Evolutionary conservation across 2,113 vertebrate genomes (phyloP).

Genomic region (Sinocyclocheilus rhinocerous): DNA sequence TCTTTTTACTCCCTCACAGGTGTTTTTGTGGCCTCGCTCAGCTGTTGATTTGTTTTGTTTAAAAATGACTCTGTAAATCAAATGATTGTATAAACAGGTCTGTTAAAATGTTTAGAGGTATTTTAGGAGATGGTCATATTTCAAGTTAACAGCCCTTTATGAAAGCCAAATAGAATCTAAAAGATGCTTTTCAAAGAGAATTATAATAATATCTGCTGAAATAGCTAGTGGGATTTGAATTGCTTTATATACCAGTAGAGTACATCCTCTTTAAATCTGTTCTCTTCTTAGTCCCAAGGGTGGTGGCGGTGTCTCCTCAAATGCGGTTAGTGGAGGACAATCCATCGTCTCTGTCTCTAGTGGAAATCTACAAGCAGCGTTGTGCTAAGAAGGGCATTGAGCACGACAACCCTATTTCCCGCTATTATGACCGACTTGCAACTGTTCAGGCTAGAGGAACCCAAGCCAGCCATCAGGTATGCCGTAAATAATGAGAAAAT

Average conservation of each 20-base stretch:
- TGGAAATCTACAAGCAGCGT: constrained; percentile 99
- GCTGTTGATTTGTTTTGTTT: constrained; percentile 67
- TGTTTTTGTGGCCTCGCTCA: constrained; percentile 65
- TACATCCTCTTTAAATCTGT: constrained; percentile 19
- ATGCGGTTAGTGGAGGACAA: constrained; percentile 99
- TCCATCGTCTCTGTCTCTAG: constrained; percentile 94
- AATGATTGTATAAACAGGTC: constrained; percentile 55
- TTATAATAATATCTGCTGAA: neutral
- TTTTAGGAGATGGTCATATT: constrained; percentile 14
- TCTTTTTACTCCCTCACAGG: constrained; percentile 57
- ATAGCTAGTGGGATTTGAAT: neutral
- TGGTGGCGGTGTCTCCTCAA: constrained; percentile 97
- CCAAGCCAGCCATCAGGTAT: constrained; percentile 97
- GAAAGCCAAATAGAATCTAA: neutral
- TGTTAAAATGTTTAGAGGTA: constrained; percentile 60
- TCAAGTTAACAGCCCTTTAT: constrained; percentile 37
- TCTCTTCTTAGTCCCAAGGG: constrained; percentile 83
- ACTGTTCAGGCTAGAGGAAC: constrained; percentile 95
- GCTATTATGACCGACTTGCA: constrained; percentile 95
- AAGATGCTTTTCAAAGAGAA: neutral
- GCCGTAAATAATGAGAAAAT: neutral
- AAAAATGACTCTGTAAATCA: constrained; percentile 57
- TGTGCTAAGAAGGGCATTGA: constrained; percentile 99
- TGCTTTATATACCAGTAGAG: neutral
- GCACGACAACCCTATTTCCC: constrained; percentile 97